phyloP scores from a whole-genome alignment of 2,113 vertebrate genomes.

The Chionomys nivalis region DNA sequence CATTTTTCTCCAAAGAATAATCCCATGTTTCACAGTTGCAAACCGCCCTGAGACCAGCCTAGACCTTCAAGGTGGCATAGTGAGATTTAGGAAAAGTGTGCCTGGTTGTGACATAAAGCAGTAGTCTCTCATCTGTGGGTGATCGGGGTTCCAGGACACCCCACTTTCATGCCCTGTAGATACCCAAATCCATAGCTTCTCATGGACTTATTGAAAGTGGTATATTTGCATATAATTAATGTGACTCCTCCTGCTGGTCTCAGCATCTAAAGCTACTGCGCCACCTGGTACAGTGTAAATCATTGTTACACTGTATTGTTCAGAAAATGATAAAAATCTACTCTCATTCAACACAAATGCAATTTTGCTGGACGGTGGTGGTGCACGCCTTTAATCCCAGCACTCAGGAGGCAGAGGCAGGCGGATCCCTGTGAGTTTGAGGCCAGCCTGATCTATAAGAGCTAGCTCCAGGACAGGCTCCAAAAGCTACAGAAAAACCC shows the following conservation, averaged over 20 bases:
- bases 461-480: no score
- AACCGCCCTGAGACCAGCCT: conserved; percentile 8
- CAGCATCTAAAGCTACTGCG: background rate
- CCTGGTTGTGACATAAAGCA: background rate
- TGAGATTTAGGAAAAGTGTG: conserved; percentile 1
- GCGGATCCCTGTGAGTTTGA: no score
- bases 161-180: background rate
- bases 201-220: background rate
- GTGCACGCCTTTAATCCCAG: no score
- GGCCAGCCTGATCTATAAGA: no score
- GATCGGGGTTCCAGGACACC: background rate
- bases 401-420: no score
- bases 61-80: background rate
- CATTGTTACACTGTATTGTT: background rate
- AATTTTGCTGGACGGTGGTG: background rate
- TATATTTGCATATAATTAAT: background rate
- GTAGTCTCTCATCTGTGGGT: background rate
- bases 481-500: no score
- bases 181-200: background rate
- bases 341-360: background rate
- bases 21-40: background rate
- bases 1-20: background rate
- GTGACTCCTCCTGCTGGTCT: background rate
- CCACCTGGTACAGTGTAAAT: background rate
- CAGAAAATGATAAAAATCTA: background rate